These are phyloP conservation scores for Natator depressus DNA, from an alignment of 2,113 vertebrate genomes.

Conservation along the genomic window DNA sequence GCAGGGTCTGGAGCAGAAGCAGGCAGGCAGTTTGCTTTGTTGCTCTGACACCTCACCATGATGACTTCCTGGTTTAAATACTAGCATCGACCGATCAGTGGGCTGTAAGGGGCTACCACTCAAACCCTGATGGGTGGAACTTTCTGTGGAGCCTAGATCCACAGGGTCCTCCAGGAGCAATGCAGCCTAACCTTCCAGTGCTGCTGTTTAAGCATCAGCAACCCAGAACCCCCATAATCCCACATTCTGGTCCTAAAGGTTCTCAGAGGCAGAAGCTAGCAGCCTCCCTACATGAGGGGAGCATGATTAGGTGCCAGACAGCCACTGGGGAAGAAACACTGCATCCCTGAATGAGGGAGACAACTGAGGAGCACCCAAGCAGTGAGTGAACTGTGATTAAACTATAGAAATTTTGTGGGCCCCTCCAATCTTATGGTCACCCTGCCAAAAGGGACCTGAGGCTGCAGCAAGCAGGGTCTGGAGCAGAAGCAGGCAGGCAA, in stretches of 20 bases:
- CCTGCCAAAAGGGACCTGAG: not conserved
- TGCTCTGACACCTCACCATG: not conserved
- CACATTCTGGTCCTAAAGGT: not conserved
- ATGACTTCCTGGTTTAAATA: not conserved
- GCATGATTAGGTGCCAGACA: not conserved
- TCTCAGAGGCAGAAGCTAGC: not conserved
- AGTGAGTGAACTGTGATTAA: not conserved
- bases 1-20: too few relatives aligned
- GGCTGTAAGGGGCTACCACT: not conserved
- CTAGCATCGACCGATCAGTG: not conserved
- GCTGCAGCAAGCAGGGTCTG: not conserved
- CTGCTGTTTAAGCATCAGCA: not conserved
- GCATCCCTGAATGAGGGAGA: not conserved
- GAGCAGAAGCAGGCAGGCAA: too few relatives aligned
- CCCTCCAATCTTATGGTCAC: not conserved
- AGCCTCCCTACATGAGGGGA: not conserved
- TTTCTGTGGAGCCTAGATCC: not conserved
- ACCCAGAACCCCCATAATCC: not conserved
- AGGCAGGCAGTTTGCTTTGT: too few relatives aligned
- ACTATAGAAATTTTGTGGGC: not conserved
- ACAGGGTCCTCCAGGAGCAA: not conserved
- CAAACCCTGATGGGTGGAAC: not conserved
- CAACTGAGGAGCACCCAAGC: not conserved
- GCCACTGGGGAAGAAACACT: not conserved
- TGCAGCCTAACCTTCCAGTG: not conserved